phyloP scores from a whole-genome alignment of 2,797 vertebrate species.

The Paguma larvata region DNA sequence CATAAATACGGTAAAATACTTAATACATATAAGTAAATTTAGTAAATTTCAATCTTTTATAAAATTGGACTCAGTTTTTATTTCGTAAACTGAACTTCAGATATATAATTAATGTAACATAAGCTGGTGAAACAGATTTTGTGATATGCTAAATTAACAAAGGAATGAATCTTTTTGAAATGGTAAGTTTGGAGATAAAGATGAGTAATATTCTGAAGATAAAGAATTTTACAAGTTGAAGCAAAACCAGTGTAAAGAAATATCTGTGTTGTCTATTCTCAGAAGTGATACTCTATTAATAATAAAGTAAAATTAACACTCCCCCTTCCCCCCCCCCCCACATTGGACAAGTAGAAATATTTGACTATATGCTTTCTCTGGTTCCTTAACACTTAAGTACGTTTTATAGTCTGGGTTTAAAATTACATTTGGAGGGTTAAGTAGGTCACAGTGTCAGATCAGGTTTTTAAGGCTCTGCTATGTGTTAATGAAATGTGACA shows the following conservation, averaged over 20 bases:
- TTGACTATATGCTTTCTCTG: constrained; percentile 18
- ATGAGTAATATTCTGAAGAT: background rate
- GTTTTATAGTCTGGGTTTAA: constrained; percentile 51
- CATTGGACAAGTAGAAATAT: constrained; percentile 21
- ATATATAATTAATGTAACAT: constrained; percentile 8
- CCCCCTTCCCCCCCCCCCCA: background rate
- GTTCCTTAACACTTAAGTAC: background rate
- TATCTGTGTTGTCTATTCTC: constrained; percentile 36
- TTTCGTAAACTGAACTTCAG: constrained; percentile 50
- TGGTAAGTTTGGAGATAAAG: constrained; percentile 31
- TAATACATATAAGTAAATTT: constrained; percentile 55
- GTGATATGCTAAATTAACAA: constrained; percentile 5
- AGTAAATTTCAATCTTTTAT: constrained; percentile 36
- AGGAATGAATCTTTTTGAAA: constrained; percentile 52
- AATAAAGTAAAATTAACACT: constrained; percentile 46
- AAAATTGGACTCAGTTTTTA: background rate
- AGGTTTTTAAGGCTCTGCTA: constrained; percentile 62
- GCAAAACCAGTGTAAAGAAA: constrained; percentile 17
- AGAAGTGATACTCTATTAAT: constrained; percentile 30
- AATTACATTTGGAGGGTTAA: constrained; percentile 34
- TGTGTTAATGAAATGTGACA: constrained; percentile 33
- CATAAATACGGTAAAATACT: constrained; percentile 32
- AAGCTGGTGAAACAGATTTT: constrained; percentile 49
- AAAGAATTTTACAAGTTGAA: constrained; percentile 48
- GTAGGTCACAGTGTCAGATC: background rate